Conservation (phyloP, 53 echinoderm and acorn worm genomes). For the Echinometra lucunter region DNA sequence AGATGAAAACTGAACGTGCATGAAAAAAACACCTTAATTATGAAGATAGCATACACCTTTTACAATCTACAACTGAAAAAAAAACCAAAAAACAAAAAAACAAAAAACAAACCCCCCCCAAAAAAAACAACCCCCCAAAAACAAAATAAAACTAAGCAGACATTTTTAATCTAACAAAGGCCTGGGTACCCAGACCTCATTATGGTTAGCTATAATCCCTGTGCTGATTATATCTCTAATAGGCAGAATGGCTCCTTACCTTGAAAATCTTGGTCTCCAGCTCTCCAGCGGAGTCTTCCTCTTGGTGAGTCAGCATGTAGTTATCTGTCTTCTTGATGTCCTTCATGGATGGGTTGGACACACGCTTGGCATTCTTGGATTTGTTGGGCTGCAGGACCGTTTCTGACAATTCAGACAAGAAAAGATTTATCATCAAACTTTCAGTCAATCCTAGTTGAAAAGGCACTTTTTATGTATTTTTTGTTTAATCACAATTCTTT, state of each 20-base stretch:
- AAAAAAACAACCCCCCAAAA: too few species aligned
- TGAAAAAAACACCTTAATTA: too few species aligned
- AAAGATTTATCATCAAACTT: background rate
- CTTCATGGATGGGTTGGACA: slow-evolving; percentile 80
- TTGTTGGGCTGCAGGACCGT: slow-evolving; percentile 92
- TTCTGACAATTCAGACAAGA: slow-evolving; percentile 64
- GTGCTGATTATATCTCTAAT: background rate
- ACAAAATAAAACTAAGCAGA: too few species aligned
- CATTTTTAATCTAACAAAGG: too few species aligned
- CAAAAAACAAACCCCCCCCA: too few species aligned
- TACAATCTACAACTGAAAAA: too few species aligned
- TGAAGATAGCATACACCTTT: too few species aligned
- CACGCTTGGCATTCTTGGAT: slow-evolving; percentile 90
- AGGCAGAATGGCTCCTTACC: slow-evolving; percentile 60
- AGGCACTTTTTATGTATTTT: background rate
- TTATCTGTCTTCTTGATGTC: slow-evolving; percentile 91
- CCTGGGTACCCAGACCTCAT: too few species aligned
- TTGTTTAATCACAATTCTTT: background rate
- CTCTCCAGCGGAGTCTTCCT: slow-evolving; percentile 93
- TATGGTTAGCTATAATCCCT: background rate
- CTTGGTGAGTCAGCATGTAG: slow-evolving; percentile 98
- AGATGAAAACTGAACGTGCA: too few species aligned
- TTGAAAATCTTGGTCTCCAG: slow-evolving; percentile 93
- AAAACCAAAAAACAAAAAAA: too few species aligned
- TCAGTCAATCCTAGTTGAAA: background rate